Evolutionary conservation across 1,140 invertebrate genomes (phyloP).

Genomic region (Hycleus phaleratus): DNA sequence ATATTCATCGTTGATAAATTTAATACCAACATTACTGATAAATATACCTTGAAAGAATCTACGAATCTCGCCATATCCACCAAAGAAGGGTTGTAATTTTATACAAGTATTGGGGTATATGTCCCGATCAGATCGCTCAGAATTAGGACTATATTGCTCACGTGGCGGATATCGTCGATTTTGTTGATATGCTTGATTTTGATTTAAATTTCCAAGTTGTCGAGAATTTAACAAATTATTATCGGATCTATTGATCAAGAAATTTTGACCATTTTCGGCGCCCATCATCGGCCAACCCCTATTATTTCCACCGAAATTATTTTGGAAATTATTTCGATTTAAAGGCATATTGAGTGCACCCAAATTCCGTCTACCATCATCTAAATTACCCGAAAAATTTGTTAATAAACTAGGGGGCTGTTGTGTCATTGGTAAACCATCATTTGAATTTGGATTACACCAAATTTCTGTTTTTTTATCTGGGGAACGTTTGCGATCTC

Average conservation of each 20-base stretch:
- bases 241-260: neutral
- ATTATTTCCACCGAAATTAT: neutral
- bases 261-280: neutral
- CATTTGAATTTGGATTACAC: slow-evolving; percentile 27
- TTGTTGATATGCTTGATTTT: slow-evolving; percentile 10
- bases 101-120: slow-evolving; percentile 49
- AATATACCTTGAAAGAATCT: slow-evolving; percentile 70
- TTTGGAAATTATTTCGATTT: neutral
- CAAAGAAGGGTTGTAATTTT: slow-evolving; percentile 47
- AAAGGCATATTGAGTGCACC: neutral
- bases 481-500: slow-evolving; percentile 27
- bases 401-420: slow-evolving; percentile 14
- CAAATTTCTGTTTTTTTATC: slow-evolving; percentile 18
- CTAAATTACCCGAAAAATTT: slow-evolving; percentile 11
- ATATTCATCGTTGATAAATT: slow-evolving; percentile 71
- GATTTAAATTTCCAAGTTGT: neutral
- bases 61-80: slow-evolving; percentile 69
- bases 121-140: slow-evolving; percentile 7
- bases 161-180: neutral
- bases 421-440: neutral
- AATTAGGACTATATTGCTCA: neutral
- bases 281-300: slow-evolving; percentile 1
- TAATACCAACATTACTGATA: slow-evolving; percentile 76
- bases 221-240: neutral
- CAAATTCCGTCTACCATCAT: slow-evolving; percentile 15